phyloP scores from a whole-genome alignment of 2,888 invertebrate species.

The Gymnosoma rotundatum region DNA sequence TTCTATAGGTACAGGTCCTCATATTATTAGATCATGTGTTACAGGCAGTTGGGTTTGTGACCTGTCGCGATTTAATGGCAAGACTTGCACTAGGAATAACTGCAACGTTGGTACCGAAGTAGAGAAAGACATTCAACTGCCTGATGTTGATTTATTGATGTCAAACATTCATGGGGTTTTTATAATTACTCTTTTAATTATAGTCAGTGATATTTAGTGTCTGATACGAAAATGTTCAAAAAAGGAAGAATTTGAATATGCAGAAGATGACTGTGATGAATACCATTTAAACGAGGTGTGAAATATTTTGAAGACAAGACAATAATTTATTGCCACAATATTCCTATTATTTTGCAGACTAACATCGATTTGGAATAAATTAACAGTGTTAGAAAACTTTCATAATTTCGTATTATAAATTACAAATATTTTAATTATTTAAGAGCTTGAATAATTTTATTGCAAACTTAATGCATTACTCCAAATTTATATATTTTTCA shows the following conservation, averaged over 20 bases:
- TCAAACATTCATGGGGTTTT: conserved; percentile 16
- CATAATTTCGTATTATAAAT: no score
- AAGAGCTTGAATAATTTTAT: no score
- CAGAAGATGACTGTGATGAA: conserved; percentile 43
- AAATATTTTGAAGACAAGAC: background rate
- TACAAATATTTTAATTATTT: no score
- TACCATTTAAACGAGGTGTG: conserved; percentile 56
- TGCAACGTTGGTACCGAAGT: conserved; percentile 40
- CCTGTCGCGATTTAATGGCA: conserved; percentile 14
- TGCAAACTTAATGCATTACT: no score
- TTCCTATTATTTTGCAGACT: background rate
- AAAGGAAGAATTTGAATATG: background rate
- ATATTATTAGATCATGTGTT: conserved; percentile 21
- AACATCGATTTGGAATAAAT: conserved; percentile 35
- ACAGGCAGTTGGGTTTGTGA: conserved; percentile 9
- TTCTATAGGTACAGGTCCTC: conserved; percentile 4
- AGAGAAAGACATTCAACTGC: background rate
- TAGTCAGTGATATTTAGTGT: background rate
- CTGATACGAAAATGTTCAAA: background rate
- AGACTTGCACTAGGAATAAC: conserved; percentile 11
- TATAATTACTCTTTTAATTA: background rate
- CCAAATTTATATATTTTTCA: no score
- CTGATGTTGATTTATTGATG: conserved; percentile 1
- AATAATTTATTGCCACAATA: background rate
- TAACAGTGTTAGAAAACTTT: no score